Evolutionary conservation across 2,888 invertebrate species (phyloP).

Genomic region (Troilus luridus): DNA sequence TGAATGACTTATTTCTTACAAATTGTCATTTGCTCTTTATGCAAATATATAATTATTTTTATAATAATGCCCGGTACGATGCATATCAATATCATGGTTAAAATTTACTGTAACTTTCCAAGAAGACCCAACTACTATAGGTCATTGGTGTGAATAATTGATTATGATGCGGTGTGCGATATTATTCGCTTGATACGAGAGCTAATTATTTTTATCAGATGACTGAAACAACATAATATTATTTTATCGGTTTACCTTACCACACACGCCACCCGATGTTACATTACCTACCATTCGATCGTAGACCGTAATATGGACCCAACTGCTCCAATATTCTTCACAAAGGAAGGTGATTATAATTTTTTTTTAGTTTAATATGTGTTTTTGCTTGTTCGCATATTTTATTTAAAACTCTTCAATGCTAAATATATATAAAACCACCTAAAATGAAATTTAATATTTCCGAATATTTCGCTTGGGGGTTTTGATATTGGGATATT

Average conservation of each 20-base stretch:
- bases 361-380: background rate
- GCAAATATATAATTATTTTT: too few relatives aligned
- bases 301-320: background rate
- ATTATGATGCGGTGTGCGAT: background rate
- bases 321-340: background rate
- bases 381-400: too few relatives aligned
- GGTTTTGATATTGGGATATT: too few relatives aligned
- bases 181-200: background rate
- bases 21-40: too few relatives aligned
- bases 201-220: constrained; percentile 13
- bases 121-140: background rate
- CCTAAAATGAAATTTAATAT: too few relatives aligned
- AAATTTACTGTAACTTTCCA: too few relatives aligned
- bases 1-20: too few relatives aligned
- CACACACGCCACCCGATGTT: background rate
- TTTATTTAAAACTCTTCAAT: too few relatives aligned
- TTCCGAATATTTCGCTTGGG: too few relatives aligned
- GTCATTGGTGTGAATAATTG: background rate
- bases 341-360: background rate
- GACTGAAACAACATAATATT: constrained; percentile 3
- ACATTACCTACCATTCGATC: background rate
- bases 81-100: too few relatives aligned
- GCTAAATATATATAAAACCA: too few relatives aligned
- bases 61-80: too few relatives aligned
- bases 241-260: background rate